These are phyloP conservation scores for Ormyrus rosae DNA, from an alignment of 2,888 invertebrate species.

Conservation along the genomic window DNA sequence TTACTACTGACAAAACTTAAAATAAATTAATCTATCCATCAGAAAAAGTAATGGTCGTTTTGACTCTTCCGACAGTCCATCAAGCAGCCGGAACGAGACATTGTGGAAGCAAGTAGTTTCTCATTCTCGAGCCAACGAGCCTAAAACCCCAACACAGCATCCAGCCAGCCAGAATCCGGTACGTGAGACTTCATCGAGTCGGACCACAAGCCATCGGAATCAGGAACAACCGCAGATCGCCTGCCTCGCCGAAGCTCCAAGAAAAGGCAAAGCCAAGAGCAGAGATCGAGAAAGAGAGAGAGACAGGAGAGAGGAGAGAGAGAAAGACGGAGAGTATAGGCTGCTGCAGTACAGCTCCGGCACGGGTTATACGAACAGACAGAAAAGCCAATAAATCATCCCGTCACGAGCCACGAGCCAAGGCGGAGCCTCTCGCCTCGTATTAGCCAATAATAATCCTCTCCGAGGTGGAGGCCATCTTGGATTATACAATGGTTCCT, in stretches of 20 bases:
- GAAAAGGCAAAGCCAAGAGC: neutral
- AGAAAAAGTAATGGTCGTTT: no score
- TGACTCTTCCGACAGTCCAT: no score
- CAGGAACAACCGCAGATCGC: constrained; percentile 36
- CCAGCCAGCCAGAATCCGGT: neutral
- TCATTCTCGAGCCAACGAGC: neutral
- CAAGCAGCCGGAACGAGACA: no score
- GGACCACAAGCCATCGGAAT: constrained; percentile 35
- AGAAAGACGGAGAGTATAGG: constrained; percentile 13
- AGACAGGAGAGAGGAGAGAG: neutral
- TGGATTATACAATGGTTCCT: constrained; percentile 77
- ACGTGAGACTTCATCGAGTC: constrained; percentile 31
- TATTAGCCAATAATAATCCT: constrained; percentile 81
- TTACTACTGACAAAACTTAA: no score
- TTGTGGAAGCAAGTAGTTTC: no score
- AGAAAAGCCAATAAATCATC: constrained; percentile 79
- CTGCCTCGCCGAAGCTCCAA: constrained; percentile 13
- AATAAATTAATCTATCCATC: no score
- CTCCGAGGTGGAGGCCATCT: constrained; percentile 78
- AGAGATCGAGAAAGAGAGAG: neutral
- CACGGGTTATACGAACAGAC: constrained; percentile 73
- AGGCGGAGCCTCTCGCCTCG: constrained; percentile 79
- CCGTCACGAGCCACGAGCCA: constrained; percentile 78
- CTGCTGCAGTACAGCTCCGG: constrained; percentile 62
- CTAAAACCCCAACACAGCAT: neutral